Conservation (phyloP, 1,140 invertebrate species). For the Brachionus sp. region DNA sequence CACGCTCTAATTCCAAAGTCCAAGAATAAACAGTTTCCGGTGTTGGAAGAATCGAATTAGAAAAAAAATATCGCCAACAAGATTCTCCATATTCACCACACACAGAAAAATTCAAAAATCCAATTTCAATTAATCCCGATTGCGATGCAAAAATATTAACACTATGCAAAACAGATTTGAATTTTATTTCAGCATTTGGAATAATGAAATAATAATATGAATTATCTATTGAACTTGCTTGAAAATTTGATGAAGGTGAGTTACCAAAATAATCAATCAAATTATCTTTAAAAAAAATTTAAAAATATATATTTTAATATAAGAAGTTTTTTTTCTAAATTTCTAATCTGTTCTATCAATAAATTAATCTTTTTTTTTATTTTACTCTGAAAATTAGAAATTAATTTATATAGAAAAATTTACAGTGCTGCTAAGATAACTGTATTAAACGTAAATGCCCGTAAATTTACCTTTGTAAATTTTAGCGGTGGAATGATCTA, state of each 20-base stretch:
- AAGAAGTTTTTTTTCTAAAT: no score
- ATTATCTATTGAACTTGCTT: background rate
- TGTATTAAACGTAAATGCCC: no score
- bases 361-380: no score
- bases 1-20: background rate
- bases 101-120: background rate
- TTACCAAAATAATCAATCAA: background rate
- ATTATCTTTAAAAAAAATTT: background rate
- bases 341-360: no score
- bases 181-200: constrained; percentile 5
- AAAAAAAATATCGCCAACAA: background rate
- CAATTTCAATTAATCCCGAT: background rate
- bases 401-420: no score
- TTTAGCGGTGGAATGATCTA: no score
- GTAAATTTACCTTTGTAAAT: no score
- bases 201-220: background rate
- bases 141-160: background rate
- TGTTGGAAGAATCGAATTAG: background rate
- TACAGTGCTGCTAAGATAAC: no score
- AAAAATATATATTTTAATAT: no score
- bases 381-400: no score
- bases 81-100: background rate
- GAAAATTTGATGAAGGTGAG: background rate
- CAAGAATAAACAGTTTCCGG: background rate
- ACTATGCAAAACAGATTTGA: background rate